Base-by-base conservation (phyloP, 2,797 vertebrate genomes). In the Leontocebus nigricollis region DNA sequence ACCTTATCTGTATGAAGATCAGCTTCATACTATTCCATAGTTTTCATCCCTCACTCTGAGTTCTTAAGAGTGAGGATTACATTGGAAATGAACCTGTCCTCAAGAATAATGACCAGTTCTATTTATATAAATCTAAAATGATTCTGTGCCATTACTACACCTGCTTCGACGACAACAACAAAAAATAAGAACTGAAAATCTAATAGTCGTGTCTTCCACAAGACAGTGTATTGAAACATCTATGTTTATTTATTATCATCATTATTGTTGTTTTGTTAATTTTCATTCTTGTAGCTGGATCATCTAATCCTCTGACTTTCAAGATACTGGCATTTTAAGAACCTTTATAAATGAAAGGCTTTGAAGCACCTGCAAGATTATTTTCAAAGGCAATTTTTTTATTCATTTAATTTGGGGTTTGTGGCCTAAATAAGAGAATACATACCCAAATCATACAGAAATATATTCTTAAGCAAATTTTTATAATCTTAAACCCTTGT, bases 281-380 rank as follows among this genome's bases (percentile, higher is more conserved):
- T 59, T 86, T 79, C 57, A 87, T 93, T 94, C 20, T 64, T 90
- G 12, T 82, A 88, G 57, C 20, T 81, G 41, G 76, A 93, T 88
- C 75, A 82, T 76, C 59, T 61, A 24, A 88, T 70, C 85, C 57
- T 89, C 75, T 61, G 24, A 85, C 26, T 95, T n/a, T 80, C 52
- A 94, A 64, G 67, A 83, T 52, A 87, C 41, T 72, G 77, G 61
- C 12, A 94, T 92, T 55, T 79, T 90, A 70, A 93, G 70, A 96
- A 83, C 48, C 36, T 95, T 80, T 80, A 87, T 70, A 93, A 95
- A 81, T 91, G 27, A 90, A 96, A 97, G 36, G 24, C 59, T 95
- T 76, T 81, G 27, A 89, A 87, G 67, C 15, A 77, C 27, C 13
- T 73, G 61, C 20, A 92, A 94, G 89, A 22, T 17, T 15, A 48